These are phyloP conservation scores for Bos indicus DNA, from an alignment of 2,113 vertebrate species.

Conservation along the genomic window DNA sequence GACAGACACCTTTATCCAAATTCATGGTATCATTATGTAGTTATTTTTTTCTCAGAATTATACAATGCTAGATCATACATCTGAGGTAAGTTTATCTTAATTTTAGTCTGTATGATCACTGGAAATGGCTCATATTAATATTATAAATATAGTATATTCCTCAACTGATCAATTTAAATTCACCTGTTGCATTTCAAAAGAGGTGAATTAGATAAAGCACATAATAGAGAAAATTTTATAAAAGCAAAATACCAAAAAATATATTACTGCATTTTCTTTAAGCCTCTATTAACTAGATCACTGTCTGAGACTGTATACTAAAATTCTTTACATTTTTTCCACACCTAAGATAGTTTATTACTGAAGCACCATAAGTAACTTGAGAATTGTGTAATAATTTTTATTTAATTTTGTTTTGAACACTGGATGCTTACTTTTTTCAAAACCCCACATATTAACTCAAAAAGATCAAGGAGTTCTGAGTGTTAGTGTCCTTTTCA, in stretches of 20 bases:
- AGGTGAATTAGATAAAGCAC: neutral
- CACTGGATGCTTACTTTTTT: neutral
- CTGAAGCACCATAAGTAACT: neutral
- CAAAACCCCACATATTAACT: neutral
- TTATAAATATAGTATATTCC: neutral
- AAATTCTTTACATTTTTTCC: neutral
- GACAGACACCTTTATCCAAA: neutral
- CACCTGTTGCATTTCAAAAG: neutral
- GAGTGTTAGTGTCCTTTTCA: neutral
- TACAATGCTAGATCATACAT: neutral
- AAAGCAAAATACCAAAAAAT: neutral
- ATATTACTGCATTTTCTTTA: neutral
- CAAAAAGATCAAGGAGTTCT: neutral
- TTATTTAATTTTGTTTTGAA: neutral
- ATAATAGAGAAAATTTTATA: neutral
- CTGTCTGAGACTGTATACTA: neutral
- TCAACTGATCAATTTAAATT: neutral
- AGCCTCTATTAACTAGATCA: neutral
- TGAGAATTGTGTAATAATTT: neutral
- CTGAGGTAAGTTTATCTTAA: neutral
- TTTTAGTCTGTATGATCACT: neutral
- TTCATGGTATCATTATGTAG: neutral
- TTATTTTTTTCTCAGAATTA: conserved; percentile 2
- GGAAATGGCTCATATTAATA: neutral
- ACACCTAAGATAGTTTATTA: neutral